Evolutionary conservation across 2,113 vertebrate species (phyloP).

Genomic region (Baryphthengus martii): DNA sequence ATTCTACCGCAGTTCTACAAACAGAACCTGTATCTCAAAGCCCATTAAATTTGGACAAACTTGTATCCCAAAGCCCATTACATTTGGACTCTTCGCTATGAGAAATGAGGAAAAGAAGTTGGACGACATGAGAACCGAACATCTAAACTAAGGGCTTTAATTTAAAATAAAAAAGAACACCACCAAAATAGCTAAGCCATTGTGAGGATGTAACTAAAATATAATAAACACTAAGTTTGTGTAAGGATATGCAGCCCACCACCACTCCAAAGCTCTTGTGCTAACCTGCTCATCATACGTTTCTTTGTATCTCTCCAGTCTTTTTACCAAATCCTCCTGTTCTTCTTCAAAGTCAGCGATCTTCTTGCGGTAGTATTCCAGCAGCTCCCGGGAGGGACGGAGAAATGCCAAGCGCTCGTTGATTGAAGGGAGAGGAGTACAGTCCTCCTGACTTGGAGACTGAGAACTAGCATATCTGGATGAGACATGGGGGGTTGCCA

Average conservation of each 20-base stretch:
- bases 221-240: not conserved
- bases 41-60: not conserved
- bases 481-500: not conserved
- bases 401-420: constrained; percentile 83
- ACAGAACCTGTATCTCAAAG: not conserved
- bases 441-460: constrained; percentile 28
- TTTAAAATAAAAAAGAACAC: not conserved
- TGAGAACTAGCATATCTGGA: not conserved
- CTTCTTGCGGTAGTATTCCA: constrained; percentile 90
- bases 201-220: not conserved
- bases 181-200: not conserved
- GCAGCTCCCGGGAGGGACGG: constrained; percentile 85
- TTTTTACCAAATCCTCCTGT: constrained; percentile 86
- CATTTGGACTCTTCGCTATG: not conserved
- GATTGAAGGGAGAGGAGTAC: constrained; percentile 82
- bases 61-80: not conserved
- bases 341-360: constrained; percentile 88
- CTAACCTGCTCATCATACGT: constrained; percentile 84
- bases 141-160: not conserved
- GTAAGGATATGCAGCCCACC: rapidly evolving
- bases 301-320: constrained; percentile 84
- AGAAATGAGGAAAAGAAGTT: not conserved
- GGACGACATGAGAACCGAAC: not conserved
- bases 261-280: not conserved
- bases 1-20: not conserved